Conservation (phyloP, 2,113 vertebrate genomes). For the Anseranas semipalmata region DNA sequence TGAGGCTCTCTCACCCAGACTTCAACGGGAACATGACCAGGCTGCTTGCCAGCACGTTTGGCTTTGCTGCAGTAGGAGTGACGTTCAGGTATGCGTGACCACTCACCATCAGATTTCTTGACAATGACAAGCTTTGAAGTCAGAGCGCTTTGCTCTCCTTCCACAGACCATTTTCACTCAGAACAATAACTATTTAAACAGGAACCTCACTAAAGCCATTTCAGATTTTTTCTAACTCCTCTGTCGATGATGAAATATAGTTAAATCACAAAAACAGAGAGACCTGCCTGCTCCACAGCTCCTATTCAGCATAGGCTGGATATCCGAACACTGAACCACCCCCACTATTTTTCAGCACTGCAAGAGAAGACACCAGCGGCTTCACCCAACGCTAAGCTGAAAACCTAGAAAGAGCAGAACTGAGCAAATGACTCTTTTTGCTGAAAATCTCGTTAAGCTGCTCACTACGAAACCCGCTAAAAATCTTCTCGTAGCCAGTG, state of each 20-base stretch:
- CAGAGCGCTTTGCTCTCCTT: slow-evolving; percentile 58
- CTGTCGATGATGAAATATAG: neutral
- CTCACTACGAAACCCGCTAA: neutral
- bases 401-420: neutral
- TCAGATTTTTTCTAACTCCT: neutral
- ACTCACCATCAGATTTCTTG: slow-evolving; percentile 58
- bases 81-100: slow-evolving; percentile 66
- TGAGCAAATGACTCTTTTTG: neutral
- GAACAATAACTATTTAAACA: slow-evolving; percentile 51
- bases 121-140: slow-evolving; percentile 64
- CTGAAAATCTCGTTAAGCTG: neutral
- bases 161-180: slow-evolving; percentile 50
- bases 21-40: slow-evolving; percentile 18
- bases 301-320: neutral
- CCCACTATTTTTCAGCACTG: neutral
- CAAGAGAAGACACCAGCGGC: neutral
- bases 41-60: slow-evolving; percentile 38
- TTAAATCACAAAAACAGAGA: neutral
- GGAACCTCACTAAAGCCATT: slow-evolving; percentile 11
- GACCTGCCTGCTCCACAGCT: neutral
- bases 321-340: neutral
- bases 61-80: slow-evolving; percentile 38
- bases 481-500: neutral
- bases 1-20: slow-evolving; percentile 11
- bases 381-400: neutral